Evolutionary conservation across 2,888 invertebrate species (phyloP).

Genomic region (Rhagium mordax): DNA sequence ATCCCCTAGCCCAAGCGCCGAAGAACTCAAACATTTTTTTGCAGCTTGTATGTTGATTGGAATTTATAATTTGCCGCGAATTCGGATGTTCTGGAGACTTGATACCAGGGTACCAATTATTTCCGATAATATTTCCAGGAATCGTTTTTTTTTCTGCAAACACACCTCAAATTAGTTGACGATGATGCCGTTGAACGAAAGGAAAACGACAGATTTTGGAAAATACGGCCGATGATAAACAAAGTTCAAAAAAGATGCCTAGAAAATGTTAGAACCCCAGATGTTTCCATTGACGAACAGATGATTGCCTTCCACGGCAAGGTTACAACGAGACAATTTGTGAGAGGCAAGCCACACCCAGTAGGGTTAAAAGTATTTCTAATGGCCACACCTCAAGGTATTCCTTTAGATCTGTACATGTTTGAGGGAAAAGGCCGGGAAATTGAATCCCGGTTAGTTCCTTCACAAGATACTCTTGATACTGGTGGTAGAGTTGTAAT

Average conservation of each 20-base stretch:
- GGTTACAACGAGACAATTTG: conserved; percentile 45
- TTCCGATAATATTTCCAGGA: conserved; percentile 32
- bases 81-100: conserved; percentile 33
- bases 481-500: conserved; percentile 46
- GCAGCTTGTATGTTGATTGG: conserved; percentile 38
- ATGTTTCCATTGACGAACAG: conserved; percentile 43
- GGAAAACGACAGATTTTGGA: conserved; percentile 16
- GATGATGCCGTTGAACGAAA: conserved; percentile 23
- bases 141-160: conserved; percentile 31
- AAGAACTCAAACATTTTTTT: conserved; percentile 23
- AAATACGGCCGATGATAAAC: conserved; percentile 32
- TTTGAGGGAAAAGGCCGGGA: conserved; percentile 44
- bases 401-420: conserved; percentile 52
- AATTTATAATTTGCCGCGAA: conserved; percentile 34
- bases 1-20: background rate
- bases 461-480: conserved; percentile 18
- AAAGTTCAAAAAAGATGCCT: conserved; percentile 39
- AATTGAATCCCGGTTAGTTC: background rate
- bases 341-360: conserved; percentile 48
- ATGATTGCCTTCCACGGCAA: conserved; percentile 55
- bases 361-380: conserved; percentile 38
- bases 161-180: conserved; percentile 30
- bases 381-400: conserved; percentile 18
- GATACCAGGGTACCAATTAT: conserved; percentile 34
- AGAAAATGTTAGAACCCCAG: conserved; percentile 38